Conservation (phyloP, 2,113 vertebrate species). For the Suncus etruscus region DNA sequence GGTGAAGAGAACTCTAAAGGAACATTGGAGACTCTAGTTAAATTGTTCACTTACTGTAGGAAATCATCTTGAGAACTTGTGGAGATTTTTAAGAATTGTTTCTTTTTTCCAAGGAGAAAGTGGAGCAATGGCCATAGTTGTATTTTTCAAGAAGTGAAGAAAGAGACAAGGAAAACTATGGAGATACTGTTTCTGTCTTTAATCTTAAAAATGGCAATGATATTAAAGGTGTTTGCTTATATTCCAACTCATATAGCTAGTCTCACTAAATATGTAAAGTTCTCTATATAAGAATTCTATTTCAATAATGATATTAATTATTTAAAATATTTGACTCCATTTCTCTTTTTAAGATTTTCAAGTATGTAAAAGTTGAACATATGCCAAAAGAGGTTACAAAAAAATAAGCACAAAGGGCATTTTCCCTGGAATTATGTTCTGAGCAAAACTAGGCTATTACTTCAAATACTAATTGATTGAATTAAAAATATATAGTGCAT, state of each 20-base stretch:
- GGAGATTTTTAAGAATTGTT: neutral
- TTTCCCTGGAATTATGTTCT: neutral
- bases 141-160: neutral
- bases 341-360: neutral
- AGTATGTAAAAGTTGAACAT: slow-evolving; percentile 10
- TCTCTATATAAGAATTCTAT: neutral
- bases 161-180: neutral
- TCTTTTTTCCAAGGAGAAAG: neutral
- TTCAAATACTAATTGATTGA: neutral
- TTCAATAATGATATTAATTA: neutral
- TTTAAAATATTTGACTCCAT: neutral
- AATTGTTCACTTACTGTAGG: neutral
- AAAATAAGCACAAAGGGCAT: neutral
- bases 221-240: neutral
- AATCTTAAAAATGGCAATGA: too few species aligned
- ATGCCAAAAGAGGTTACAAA: neutral
- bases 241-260: neutral
- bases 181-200: neutral
- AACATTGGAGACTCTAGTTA: neutral
- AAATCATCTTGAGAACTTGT: neutral
- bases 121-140: neutral
- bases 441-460: neutral
- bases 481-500: neutral
- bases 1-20: neutral
- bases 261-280: neutral